Evolutionary conservation across 1,140 invertebrate species (phyloP), one percentile per base, ranked within the genome.

Genomic region (Elymnias hypermnestra): DNA sequence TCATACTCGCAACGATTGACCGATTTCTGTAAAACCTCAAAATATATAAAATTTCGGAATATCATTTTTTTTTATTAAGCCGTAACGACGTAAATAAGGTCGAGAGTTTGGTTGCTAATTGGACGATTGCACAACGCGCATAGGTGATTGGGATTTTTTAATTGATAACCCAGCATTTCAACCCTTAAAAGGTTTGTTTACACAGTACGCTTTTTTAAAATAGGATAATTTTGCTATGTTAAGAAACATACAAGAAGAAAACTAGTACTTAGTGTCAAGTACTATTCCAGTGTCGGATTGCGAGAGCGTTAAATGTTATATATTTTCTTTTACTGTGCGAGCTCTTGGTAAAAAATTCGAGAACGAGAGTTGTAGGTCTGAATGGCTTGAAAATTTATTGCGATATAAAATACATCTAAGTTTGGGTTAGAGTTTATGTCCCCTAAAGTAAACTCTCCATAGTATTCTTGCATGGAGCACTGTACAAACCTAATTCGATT

Each of bases 311-410:
- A 50, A 45, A 18, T 17, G 12, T 25, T 37, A 46, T 28, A 51
- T 43, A 50, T 50, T 42, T 50, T 45, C 36, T 8, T 45, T 37
- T 10, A 10, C 17, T n/a, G 13, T 33, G 8, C 23, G 7, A 26
- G 23, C 23, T 9, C 10, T 26, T 26, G 23, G 23, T 9, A 26
- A 26, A 26, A 26, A 26, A 23, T 21, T 9, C 26, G 50, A 9
- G 26, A 29, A 19, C 25, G 26, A 25, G 15, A 17, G 46, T 13
- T 17, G 36, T 33, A 40, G 35, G 31, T 63, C 56, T 55, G 61
- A 60, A 69, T 56, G 56, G 55, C 57, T 61, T 63, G 66, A 67
- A 63, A 68, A 75, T 72, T 72, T 71, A 72, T 64, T 68, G 58
- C 50, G n/a, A n/a, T n/a, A n/a, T n/a, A n/a, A n/a, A n/a, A n/a